Evolutionary conservation across 2,797 vertebrate genomes (phyloP).

Genomic region (Takifugu ocellatus): DNA sequence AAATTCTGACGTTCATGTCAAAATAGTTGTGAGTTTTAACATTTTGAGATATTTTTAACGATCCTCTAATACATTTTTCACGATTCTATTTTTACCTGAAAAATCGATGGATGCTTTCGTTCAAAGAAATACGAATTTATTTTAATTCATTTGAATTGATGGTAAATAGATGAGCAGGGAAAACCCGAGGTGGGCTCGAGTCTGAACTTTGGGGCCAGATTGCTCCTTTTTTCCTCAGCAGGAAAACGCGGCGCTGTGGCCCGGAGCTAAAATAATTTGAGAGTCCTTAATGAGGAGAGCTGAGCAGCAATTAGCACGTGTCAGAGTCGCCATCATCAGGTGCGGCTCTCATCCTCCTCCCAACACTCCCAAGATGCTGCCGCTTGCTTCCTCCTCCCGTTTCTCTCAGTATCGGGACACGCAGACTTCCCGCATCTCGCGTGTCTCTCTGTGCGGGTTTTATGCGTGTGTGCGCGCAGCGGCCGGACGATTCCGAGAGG

Average conservation of each 20-base stretch:
- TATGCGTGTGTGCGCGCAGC: slow-evolving; percentile 59
- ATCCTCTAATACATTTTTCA: too few species aligned
- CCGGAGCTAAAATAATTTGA: slow-evolving; percentile 88
- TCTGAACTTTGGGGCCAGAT: slow-evolving; percentile 29
- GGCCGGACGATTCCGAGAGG: slow-evolving; percentile 77
- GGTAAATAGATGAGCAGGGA: background rate
- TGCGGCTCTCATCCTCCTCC: slow-evolving; percentile 92
- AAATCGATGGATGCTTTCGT: too few species aligned
- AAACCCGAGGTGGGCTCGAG: background rate
- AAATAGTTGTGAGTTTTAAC: background rate
- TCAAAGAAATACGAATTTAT: too few species aligned
- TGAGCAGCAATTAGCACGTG: slow-evolving; percentile 95
- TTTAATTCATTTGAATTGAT: background rate
- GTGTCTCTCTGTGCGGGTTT: slow-evolving; percentile 3
- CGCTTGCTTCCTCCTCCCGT: slow-evolving; percentile 34
- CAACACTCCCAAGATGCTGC: slow-evolving; percentile 79
- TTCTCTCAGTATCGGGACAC: slow-evolving; percentile 48
- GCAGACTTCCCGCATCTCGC: slow-evolving; percentile 73
- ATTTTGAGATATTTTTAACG: background rate
- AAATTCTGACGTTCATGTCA: background rate
- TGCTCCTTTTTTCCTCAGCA: slow-evolving; percentile 72
- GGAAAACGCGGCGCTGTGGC: slow-evolving; percentile 75
- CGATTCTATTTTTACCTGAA: too few species aligned
- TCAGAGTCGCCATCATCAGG: slow-evolving; percentile 97
- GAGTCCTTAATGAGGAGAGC: slow-evolving; percentile 94